Percentiles rank a stretch among this genome's conserved stretches.
These are phyloP conservation scores for Diplodus puntazzo DNA, from an alignment of 2,797 vertebrate genomes.

Conservation along the genomic window DNA sequence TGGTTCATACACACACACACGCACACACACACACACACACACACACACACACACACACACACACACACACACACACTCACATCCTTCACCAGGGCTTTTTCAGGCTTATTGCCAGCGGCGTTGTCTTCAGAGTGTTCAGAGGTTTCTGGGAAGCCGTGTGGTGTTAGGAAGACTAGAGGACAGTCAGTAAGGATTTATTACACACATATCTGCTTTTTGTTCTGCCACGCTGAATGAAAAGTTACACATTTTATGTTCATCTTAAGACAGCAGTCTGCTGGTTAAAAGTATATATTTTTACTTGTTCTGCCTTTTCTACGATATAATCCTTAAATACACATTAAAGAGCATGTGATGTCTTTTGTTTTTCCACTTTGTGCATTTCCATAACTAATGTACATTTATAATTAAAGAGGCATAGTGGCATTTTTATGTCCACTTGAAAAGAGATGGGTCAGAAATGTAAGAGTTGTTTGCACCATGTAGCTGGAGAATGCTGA, in stretches of 20 bases:
- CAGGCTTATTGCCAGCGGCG: constrained; percentile 56
- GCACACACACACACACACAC: constrained; percentile 23
- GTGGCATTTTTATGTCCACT: constrained; percentile 71
- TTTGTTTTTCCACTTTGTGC: constrained; percentile 34
- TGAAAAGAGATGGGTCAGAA: constrained; percentile 51
- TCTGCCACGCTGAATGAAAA: constrained; percentile 27
- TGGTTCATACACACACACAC: constrained; percentile 55
- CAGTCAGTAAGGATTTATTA: constrained; percentile 51
- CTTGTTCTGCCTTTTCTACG: constrained; percentile 3
- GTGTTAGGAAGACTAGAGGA: constrained; percentile 52
- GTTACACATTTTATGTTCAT: constrained; percentile 5
- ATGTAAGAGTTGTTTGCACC: constrained; percentile 56
- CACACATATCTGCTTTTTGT: constrained; percentile 47
- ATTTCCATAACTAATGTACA: constrained; percentile 61
- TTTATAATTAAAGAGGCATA: constrained; percentile 68
- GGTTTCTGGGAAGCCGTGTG: constrained; percentile 57
- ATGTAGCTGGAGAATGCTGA: constrained; percentile 44
- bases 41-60: constrained; percentile 25
- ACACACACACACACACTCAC: constrained; percentile 7
- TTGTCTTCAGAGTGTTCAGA: constrained; percentile 61
- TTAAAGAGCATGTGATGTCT: constrained; percentile 24
- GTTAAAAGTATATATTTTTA: not conserved
- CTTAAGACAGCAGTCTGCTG: not conserved
- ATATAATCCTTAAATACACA: not conserved
- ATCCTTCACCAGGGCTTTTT: constrained; percentile 64